Base-by-base conservation (phyloP, 2,113 vertebrate genomes). In the Urocitellus parryii region DNA sequence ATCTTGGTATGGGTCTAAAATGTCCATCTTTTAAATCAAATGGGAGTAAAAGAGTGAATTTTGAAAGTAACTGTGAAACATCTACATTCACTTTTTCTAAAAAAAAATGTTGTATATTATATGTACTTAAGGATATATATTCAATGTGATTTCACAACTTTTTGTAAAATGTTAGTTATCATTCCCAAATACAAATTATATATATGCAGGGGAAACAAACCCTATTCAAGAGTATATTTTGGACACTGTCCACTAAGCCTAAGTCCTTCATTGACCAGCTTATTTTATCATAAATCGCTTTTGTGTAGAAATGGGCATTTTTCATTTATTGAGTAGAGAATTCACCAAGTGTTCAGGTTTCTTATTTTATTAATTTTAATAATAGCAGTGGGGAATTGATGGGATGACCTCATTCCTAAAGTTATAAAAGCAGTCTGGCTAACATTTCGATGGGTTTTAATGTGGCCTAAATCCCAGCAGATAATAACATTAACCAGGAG, bases 291-390 rank as follows among this genome's bases (percentile, higher is more conserved):
- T 39, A 73, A 92, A 76, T 61, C 29, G 88, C 29, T 68, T 39
- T n/a, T 95, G 45, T 45, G 4, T 16, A 77, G 9, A 89, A 88
- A 81, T 29, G 5, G 18, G 42, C 11, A 56, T 45, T 63, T n/a
- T 94, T 67, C 9, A 86, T 85, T 92, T 83, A 22, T 27, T 84
- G 42, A 92, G 29, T 67, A 92, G 4, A 90, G 8, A 92, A 90
- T 78, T 90, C 74, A 9, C 18, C 90, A 24, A n/a, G 1, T 88
- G n/a, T 56, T 81, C 80, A 74, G 51, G 32, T 27, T 37, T 63
- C 53, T 94, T 76, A 83, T 88, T 77, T 90, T 88, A 63, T 89
- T 92, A 37, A 58, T 72, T 88, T 42, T 91, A 24, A 25, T 82
- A 78, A 12, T 70, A 78, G 45, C 81, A 72, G 11, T 73, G 16